phyloP scores from a whole-genome alignment of 2,888 invertebrate genomes.

The Arenicola marina region DNA sequence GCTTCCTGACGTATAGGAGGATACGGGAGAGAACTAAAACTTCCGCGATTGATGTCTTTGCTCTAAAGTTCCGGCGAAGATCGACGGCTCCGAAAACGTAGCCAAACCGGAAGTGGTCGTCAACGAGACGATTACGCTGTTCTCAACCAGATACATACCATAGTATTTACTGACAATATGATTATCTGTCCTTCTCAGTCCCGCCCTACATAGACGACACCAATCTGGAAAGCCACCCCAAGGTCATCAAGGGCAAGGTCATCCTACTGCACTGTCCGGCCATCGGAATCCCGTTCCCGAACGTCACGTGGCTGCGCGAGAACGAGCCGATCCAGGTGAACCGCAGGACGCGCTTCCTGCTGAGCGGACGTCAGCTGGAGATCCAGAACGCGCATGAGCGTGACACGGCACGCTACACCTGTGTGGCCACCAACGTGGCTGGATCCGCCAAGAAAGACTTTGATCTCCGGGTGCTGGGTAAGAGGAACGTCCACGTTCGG shows the following conservation, averaged over 20 bases:
- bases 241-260: constrained; percentile 50
- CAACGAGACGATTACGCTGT: constrained; percentile 50
- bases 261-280: constrained; percentile 61
- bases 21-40: too few relatives aligned
- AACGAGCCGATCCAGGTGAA: constrained; percentile 15
- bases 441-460: constrained; percentile 56
- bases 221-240: constrained; percentile 47
- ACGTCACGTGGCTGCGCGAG: constrained; percentile 57
- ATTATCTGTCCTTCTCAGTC: constrained; percentile 37
- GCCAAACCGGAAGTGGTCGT: constrained; percentile 46
- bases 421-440: constrained; percentile 63
- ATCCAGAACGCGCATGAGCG: constrained; percentile 39
- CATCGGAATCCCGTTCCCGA: constrained; percentile 59
- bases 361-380: constrained; percentile 45
- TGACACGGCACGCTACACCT: constrained; percentile 57
- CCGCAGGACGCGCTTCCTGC: constrained; percentile 18
- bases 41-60: too few relatives aligned
- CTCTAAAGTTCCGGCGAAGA: constrained; percentile 62
- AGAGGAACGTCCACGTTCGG: too few relatives aligned
- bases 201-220: constrained; percentile 58
- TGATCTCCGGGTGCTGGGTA: constrained; percentile 54
- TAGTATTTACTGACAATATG: too few relatives aligned
- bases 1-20: too few relatives aligned
- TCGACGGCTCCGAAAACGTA: constrained; percentile 55
- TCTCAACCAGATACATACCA: too few relatives aligned